phyloP scores from a whole-genome alignment of 1,140 invertebrate species.

The Gerris buenoi region DNA sequence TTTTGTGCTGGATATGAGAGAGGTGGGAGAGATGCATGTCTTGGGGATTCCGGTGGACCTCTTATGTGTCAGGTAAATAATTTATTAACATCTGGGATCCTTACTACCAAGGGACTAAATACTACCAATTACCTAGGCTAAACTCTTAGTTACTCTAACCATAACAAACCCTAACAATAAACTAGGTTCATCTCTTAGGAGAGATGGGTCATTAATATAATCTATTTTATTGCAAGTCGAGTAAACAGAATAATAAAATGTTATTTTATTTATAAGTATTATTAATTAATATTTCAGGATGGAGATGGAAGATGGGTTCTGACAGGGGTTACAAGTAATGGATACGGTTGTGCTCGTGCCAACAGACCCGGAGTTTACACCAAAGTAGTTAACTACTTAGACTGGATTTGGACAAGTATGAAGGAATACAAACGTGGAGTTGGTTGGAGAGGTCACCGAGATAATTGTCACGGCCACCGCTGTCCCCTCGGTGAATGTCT shows the following conservation, averaged over 20 bases:
- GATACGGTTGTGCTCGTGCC: conserved; percentile 68
- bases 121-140: too few relatives aligned
- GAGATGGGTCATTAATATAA: too few relatives aligned
- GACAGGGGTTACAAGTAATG: conserved; percentile 68
- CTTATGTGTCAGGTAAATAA: conserved; percentile 51
- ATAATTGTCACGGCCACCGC: conserved; percentile 45
- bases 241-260: too few relatives aligned
- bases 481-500: conserved; percentile 62
- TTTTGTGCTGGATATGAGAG: conserved; percentile 69
- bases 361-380: conserved; percentile 78
- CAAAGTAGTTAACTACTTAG: conserved; percentile 60
- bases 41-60: conserved; percentile 79
- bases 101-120: too few relatives aligned
- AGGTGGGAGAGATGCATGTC: conserved; percentile 61
- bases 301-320: conserved; percentile 41
- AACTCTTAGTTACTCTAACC: too few relatives aligned
- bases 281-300: conserved; percentile 27
- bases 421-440: neutral
- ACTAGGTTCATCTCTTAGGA: too few relatives aligned
- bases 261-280: neutral
- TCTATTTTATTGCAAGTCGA: too few relatives aligned
- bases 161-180: too few relatives aligned
- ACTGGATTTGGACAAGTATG: conserved; percentile 43
- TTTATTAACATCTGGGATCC: too few relatives aligned
- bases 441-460: neutral